These are phyloP conservation scores for Larimichthys crocea DNA, from an alignment of 2,113 vertebrate genomes.

Conservation along the genomic window DNA sequence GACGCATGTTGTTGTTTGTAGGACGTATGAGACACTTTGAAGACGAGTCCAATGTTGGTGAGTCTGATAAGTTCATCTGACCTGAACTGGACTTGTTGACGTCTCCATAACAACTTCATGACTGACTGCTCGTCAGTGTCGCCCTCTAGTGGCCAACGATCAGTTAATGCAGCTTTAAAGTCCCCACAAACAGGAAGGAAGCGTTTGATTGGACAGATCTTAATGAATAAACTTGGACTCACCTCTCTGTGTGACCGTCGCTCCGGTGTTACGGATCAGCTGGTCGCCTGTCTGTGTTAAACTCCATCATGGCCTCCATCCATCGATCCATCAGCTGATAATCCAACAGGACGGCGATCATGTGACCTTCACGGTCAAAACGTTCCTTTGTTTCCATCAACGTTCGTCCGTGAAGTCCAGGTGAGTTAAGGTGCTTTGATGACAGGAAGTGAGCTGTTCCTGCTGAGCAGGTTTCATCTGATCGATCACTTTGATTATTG, in stretches of 20 bases:
- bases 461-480: too few relatives aligned
- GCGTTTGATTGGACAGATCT: too few relatives aligned
- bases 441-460: neutral
- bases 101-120: too few relatives aligned
- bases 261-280: neutral
- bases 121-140: too few relatives aligned
- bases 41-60: too few relatives aligned
- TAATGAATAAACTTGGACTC: neutral
- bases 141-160: neutral
- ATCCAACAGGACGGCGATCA: conserved; percentile 49
- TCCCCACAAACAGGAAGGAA: too few relatives aligned
- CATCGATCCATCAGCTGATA: conserved; percentile 34
- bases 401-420: conserved; percentile 12
- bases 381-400: neutral
- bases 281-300: neutral
- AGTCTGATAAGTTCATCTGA: too few relatives aligned
- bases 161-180: too few relatives aligned
- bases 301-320: conserved; percentile 29
- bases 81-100: too few relatives aligned
- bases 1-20: too few relatives aligned
- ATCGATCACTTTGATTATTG: too few relatives aligned
- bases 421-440: conserved; percentile 9
- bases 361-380: conserved; percentile 25
- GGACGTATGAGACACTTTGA: too few relatives aligned
- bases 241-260: conserved; percentile 32